phyloP scores from a whole-genome alignment of 1,140 invertebrate species.

The Papilio xuthus region DNA sequence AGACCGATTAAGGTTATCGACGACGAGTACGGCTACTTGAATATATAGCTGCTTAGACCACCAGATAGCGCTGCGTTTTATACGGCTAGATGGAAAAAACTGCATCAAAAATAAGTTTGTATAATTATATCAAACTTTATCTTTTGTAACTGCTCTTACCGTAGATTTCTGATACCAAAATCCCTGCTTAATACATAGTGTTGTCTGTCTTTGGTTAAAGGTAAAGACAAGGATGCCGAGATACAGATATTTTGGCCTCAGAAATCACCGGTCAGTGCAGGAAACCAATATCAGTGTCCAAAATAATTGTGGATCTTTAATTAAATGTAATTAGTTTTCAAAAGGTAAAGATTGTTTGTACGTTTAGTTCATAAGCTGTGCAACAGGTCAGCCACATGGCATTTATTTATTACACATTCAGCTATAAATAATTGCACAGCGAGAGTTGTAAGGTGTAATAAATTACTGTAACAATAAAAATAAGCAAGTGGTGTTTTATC shows the following conservation, averaged over 20 bases:
- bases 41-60: conserved; percentile 37
- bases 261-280: too few relatives aligned
- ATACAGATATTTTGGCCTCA: too few relatives aligned
- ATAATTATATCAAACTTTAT: too few relatives aligned
- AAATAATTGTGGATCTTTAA: background rate
- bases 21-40: conserved; percentile 40
- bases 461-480: conserved; percentile 27
- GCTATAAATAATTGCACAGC: conserved; percentile 13
- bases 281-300: background rate
- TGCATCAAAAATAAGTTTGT: background rate
- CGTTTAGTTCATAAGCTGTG: background rate
- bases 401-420: conserved; percentile 15
- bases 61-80: conserved; percentile 15
- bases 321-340: background rate
- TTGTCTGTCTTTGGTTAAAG: too few relatives aligned
- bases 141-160: too few relatives aligned
- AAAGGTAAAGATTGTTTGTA: background rate
- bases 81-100: background rate
- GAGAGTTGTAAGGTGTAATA: conserved; percentile 22
- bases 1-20: conserved; percentile 47
- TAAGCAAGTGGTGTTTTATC: conserved; percentile 27
- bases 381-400: background rate
- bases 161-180: too few relatives aligned
- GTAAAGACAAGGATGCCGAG: too few relatives aligned
- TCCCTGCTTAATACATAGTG: too few relatives aligned